Evolutionary conservation across 2,797 vertebrate species (phyloP), one percentile per base, ranked within the genome.

Genomic region (Sebastes minor): DNA sequence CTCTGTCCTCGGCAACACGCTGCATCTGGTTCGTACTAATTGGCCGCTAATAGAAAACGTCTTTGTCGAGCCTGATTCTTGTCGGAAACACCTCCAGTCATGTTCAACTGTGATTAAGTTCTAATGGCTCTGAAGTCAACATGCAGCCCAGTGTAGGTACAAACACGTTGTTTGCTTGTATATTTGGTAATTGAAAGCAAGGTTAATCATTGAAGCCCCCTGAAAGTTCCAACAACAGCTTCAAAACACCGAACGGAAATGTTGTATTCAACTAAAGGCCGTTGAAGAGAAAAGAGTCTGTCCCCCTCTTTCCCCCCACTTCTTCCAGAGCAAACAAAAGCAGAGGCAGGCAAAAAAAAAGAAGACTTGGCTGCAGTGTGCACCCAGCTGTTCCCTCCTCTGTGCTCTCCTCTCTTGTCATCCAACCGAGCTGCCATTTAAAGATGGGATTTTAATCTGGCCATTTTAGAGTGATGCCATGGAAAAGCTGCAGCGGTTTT

Each of bases 401-500:
- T 79, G 65, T 33, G 57, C 71, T 85, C 78, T 83, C 78, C 30
- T 64, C 23, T 72, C 73, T 70, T 42, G 57, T 81, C 82, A 70
- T 81, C 71, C 32, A 71, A 59, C 72, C 79, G 82, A 22, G 73
- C 86, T 84, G 89, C 82, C 88, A 82, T 92, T 92, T 90, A 88
- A 89, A 88, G 77, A 91, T 87, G 86, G 89, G 89, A 80, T 93
- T 93, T 89, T 90, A 92, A 90, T 92, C 86, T 89, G 81, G 72
- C 85, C 80, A 65, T 91, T 90, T 74, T 35, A 55, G 64, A 84
- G 78, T 93, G 92, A 95, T 93, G 87, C 88, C 74, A 89, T 93
- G 92, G 91, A 93, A 95, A 91, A 92, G 89, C 89, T 88, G 69
- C 76, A 64, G 86, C 8, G 87, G 89, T 89, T 94, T 89, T 81